phyloP scores from a whole-genome alignment of 1,140 invertebrate species.

The Cydia strobilella region DNA sequence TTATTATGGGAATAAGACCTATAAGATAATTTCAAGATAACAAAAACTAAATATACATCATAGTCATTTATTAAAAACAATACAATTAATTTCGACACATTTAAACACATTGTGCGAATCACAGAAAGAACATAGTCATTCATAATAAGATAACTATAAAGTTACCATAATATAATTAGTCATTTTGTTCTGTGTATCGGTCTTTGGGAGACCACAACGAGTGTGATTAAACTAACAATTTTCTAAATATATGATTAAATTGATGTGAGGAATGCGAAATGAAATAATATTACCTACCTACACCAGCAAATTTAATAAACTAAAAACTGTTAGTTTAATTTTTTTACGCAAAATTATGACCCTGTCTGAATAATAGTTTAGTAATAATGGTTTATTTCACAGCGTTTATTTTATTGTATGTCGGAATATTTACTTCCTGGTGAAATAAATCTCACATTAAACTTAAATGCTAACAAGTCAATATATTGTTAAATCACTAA shows the following conservation, averaged over 20 bases:
- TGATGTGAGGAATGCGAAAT: not conserved
- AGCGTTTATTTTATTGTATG: too few relatives aligned
- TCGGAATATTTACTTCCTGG: not conserved
- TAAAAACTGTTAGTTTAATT: too few relatives aligned
- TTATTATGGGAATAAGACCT: not conserved
- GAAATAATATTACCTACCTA: not conserved
- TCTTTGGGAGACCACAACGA: not conserved
- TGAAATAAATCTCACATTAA: not conserved
- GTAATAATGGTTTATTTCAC: too few relatives aligned
- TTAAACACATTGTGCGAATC: constrained; percentile 17
- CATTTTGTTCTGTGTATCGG: not conserved
- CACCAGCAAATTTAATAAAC: too few relatives aligned
- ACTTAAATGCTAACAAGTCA: not conserved
- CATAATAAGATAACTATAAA: not conserved
- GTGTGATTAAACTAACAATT: not conserved
- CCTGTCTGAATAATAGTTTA: too few relatives aligned
- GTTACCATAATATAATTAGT: not conserved
- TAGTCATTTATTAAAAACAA: constrained; percentile 9
- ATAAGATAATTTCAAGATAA: not conserved
- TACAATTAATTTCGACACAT: constrained; percentile 7
- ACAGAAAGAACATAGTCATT: not conserved
- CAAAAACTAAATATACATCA: not conserved
- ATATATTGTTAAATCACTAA: not conserved
- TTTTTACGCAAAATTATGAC: too few relatives aligned
- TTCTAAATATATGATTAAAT: not conserved